Conservation (phyloP, 2,113 vertebrate species). For the Beaufortia kweichowensis region DNA sequence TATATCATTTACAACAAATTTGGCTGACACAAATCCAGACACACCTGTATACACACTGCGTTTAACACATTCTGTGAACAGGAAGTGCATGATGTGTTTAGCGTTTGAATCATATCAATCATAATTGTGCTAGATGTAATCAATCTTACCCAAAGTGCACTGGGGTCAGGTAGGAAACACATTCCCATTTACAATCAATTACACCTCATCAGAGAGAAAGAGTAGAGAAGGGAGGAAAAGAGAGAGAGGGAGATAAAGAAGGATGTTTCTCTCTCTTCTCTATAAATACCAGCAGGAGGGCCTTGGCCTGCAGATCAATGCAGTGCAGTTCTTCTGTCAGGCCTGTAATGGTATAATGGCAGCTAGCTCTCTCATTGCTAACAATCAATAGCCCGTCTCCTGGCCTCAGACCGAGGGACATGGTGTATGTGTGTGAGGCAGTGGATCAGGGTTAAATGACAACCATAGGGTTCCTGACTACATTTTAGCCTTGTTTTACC, state of each 20-base stretch:
- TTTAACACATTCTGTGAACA: slow-evolving; percentile 69
- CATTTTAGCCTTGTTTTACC: slow-evolving; percentile 38
- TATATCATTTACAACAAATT: too few species aligned
- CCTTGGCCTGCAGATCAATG: slow-evolving; percentile 81
- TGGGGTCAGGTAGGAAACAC: slow-evolving; percentile 85
- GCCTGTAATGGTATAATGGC: slow-evolving; percentile 83
- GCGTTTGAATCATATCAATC: slow-evolving; percentile 90
- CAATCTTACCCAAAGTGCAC: slow-evolving; percentile 85
- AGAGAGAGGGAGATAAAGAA: slow-evolving; percentile 71
- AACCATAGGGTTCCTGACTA: slow-evolving; percentile 52
- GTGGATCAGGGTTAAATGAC: slow-evolving; percentile 63
- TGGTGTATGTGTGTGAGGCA: slow-evolving; percentile 35
- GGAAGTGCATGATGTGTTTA: slow-evolving; percentile 65
- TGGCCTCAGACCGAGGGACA: slow-evolving; percentile 69
- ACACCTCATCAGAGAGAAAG: slow-evolving; percentile 74
- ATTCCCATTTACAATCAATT: slow-evolving; percentile 93
- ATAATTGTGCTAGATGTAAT: slow-evolving; percentile 95
- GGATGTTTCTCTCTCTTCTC: slow-evolving; percentile 70
- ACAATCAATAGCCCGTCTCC: slow-evolving; percentile 83
- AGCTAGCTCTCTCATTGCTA: slow-evolving; percentile 76
- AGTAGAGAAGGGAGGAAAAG: neutral
- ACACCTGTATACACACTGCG: neutral
- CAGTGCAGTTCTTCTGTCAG: slow-evolving; percentile 86
- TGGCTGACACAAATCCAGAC: too few species aligned
- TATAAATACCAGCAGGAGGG: slow-evolving; percentile 87